Evolutionary conservation across 1,140 invertebrate genomes (phyloP).

Genomic region (Zaprionus lachaisei): DNA sequence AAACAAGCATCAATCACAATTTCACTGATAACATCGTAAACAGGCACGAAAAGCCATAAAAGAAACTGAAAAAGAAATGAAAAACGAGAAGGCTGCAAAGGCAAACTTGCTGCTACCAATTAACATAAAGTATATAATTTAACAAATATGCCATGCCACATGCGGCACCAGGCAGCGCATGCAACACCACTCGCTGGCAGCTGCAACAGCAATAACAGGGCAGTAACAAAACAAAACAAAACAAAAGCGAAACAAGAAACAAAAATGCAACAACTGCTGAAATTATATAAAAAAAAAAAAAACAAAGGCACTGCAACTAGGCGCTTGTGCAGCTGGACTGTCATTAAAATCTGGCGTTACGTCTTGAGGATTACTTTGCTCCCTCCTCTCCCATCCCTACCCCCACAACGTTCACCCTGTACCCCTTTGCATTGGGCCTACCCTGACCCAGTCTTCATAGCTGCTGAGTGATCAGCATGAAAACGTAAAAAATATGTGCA

Average conservation of each 20-base stretch:
- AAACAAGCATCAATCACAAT: conserved; percentile 61
- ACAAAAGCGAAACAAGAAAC: conserved; percentile 3
- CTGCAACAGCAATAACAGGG: conserved; percentile 4
- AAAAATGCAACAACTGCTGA: conserved; percentile 17
- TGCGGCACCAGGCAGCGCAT: conserved; percentile 15
- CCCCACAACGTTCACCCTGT: neutral
- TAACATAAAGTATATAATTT: conserved; percentile 60
- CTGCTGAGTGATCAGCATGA: conserved; percentile 42
- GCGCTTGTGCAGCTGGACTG: conserved; percentile 46
- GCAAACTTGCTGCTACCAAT: conserved; percentile 22
- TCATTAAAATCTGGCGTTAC: conserved; percentile 54
- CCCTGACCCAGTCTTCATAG: neutral
- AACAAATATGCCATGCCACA: conserved; percentile 27
- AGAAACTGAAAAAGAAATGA: conserved; percentile 8
- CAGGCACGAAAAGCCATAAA: conserved; percentile 47
- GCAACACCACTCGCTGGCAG: neutral
- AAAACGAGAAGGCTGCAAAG: conserved; percentile 21
- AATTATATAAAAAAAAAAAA: conserved; percentile 43
- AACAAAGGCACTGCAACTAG: conserved; percentile 38
- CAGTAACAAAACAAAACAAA: conserved; percentile 10
- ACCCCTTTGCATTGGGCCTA: neutral
- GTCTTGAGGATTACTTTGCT: conserved; percentile 15
- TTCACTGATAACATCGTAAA: conserved; percentile 62
- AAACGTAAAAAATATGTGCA: conserved; percentile 42
- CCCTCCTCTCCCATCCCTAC: neutral